Evolutionary conservation across 2,113 vertebrate genomes (phyloP).

Genomic region (Bostrychus sinensis): DNA sequence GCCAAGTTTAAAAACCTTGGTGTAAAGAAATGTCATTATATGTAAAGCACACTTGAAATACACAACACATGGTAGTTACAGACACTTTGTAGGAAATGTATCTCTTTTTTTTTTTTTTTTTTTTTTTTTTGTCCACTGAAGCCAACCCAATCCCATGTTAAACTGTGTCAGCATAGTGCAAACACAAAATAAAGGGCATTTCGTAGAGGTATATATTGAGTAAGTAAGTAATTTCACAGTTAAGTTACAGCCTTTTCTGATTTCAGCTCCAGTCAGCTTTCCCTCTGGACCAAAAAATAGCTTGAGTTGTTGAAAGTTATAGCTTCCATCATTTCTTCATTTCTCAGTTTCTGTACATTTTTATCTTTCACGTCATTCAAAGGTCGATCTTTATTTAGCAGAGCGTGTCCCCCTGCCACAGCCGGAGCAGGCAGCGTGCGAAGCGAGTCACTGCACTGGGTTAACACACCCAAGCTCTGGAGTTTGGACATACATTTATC

Average conservation of each 20-base stretch:
- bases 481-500: constrained; percentile 55
- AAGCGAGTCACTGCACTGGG: not conserved
- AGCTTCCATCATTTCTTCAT: constrained; percentile 19
- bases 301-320: constrained; percentile 74
- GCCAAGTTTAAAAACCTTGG: too few species aligned
- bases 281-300: constrained; percentile 68
- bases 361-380: constrained; percentile 26
- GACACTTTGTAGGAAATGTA: too few species aligned
- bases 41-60: too few species aligned
- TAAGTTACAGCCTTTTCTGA: not conserved
- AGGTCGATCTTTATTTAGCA: constrained; percentile 38
- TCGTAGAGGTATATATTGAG: not conserved
- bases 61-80: too few species aligned
- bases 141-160: too few species aligned
- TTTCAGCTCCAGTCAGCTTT: constrained; percentile 1
- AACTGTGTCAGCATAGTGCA: not conserved
- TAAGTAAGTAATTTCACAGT: not conserved
- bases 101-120: too few species aligned
- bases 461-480: constrained; percentile 20
- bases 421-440: constrained; percentile 3
- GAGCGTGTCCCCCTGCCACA: constrained; percentile 49
- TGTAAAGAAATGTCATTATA: too few species aligned
- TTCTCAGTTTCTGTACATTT: constrained; percentile 29
- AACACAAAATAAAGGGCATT: not conserved
- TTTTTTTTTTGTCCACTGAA: too few species aligned